phyloP scores from a whole-genome alignment of 1,140 invertebrate species.

The Zaprionus gabonicus region DNA sequence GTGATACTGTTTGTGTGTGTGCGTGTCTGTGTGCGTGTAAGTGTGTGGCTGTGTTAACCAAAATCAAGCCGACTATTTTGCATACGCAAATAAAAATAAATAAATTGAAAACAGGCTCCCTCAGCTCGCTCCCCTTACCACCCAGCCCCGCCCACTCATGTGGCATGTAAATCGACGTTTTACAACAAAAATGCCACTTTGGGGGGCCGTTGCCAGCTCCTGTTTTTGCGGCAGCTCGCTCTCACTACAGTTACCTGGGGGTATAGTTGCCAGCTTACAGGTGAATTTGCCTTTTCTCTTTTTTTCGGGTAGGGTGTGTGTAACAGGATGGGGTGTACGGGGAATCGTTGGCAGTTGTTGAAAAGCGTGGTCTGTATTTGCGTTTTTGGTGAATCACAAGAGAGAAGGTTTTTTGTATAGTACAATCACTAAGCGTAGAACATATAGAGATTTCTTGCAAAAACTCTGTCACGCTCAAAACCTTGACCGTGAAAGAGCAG shows the following conservation, averaged over 20 bases:
- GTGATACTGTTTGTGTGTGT: not conserved
- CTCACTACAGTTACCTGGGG: constrained; percentile 21
- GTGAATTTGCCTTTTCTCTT: constrained; percentile 65
- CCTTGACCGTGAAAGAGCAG: too few species aligned
- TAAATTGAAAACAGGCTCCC: constrained; percentile 67
- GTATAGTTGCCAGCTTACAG: constrained; percentile 62
- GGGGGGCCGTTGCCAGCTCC: constrained; percentile 36
- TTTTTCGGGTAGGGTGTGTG: not conserved
- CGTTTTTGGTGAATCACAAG: not conserved
- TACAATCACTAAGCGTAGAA: too few species aligned
- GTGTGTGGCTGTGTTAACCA: constrained; percentile 46
- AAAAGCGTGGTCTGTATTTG: constrained; percentile 37
- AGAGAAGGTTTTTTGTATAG: not conserved
- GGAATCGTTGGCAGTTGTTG: constrained; percentile 57
- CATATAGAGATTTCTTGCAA: too few species aligned
- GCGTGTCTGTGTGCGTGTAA: too few species aligned
- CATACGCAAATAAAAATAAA: constrained; percentile 79
- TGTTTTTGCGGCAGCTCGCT: not conserved
- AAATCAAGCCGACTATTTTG: constrained; percentile 78
- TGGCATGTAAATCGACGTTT: constrained; percentile 74
- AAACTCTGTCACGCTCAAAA: too few species aligned
- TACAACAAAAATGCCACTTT: constrained; percentile 76
- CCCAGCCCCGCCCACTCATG: not conserved
- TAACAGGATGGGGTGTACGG: not conserved
- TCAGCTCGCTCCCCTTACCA: constrained; percentile 6